Evolutionary conservation across 2,888 invertebrate genomes (phyloP).

Genomic region (Oscheius sp.): DNA sequence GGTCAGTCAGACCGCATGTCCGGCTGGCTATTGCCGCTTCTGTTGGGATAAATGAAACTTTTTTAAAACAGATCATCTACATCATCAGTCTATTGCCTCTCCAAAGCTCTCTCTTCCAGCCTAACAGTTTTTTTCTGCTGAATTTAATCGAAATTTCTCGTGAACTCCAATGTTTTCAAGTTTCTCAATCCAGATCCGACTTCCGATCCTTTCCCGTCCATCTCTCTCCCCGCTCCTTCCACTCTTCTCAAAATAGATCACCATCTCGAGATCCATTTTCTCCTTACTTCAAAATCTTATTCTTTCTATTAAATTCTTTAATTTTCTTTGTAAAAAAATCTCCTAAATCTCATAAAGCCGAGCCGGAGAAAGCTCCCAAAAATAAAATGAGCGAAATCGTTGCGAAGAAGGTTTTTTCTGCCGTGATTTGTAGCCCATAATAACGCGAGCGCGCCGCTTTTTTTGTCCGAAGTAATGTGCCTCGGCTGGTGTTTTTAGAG

Average conservation of each 20-base stretch:
- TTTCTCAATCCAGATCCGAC: constrained; percentile 4
- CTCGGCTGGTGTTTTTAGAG: not conserved
- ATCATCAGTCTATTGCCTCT: constrained; percentile 3
- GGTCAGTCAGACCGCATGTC: constrained; percentile 25
- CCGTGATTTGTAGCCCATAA: constrained; percentile 3
- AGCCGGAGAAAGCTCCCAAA: not conserved
- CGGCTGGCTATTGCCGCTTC: constrained; percentile 25
- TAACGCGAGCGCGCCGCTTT: not conserved
- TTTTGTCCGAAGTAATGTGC: constrained; percentile 14
- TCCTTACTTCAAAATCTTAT: not conserved
- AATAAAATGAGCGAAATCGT: not conserved
- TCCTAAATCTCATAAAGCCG: not conserved
- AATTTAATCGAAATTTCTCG: no score
- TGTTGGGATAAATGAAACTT: constrained; percentile 6
- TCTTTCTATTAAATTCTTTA: not conserved
- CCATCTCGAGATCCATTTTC: not conserved
- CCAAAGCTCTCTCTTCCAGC: not conserved
- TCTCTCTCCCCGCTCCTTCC: constrained; percentile 11
- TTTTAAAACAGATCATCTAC: no score
- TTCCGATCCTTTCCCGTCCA: not conserved
- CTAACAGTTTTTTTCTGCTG: not conserved
- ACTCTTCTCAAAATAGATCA: not conserved
- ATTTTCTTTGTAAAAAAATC: not conserved
- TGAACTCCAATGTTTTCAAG: no score
- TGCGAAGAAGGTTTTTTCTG: not conserved